Conservation (phyloP, 1,140 invertebrate genomes). For the Pseudomyrmex cubaensis region DNA sequence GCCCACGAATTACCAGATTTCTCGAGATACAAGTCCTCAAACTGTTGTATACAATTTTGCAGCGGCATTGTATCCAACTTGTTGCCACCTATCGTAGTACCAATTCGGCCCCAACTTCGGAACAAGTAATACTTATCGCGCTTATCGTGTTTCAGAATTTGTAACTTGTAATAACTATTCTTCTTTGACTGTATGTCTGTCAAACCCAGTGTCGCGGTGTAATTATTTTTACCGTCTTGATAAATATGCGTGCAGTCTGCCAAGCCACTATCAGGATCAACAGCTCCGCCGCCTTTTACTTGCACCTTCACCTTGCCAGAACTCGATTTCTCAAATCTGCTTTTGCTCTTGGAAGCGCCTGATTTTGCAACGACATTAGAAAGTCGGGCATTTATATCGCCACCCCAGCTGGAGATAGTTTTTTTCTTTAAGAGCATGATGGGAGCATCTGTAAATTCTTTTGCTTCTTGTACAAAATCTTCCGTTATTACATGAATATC, state of each 20-base stretch:
- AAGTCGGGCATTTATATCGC: conserved; percentile 88
- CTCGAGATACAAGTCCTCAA: conserved; percentile 91
- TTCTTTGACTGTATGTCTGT: conserved; percentile 94
- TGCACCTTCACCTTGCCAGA: conserved; percentile 91
- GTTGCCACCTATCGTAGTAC: conserved; percentile 94
- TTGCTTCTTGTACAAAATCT: conserved; percentile 91
- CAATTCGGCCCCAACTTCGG: conserved; percentile 97
- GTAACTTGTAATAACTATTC: conserved; percentile 98
- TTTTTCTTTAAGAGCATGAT: conserved; percentile 89
- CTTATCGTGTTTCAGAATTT: conserved; percentile 93
- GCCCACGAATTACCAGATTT: conserved; percentile 95
- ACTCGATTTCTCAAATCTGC: conserved; percentile 88
- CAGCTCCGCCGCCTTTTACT: conserved; percentile 94
- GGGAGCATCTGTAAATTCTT: conserved; percentile 85
- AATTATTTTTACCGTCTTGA: conserved; percentile 87
- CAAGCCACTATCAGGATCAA: conserved; percentile 95
- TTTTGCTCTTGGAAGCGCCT: conserved; percentile 82
- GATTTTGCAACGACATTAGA: conserved; percentile 78
- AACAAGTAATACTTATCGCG: conserved; percentile 92
- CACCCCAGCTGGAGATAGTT: conserved; percentile 93
- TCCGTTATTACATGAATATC: conserved; percentile 93
- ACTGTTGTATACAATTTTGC: conserved; percentile 88
- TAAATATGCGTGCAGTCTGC: conserved; percentile 94
- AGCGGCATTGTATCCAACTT: conserved; percentile 89
- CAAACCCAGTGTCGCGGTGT: conserved; percentile 91